Base-by-base conservation (phyloP, 2,797 vertebrate genomes). In the Clarias platycephalus region DNA sequence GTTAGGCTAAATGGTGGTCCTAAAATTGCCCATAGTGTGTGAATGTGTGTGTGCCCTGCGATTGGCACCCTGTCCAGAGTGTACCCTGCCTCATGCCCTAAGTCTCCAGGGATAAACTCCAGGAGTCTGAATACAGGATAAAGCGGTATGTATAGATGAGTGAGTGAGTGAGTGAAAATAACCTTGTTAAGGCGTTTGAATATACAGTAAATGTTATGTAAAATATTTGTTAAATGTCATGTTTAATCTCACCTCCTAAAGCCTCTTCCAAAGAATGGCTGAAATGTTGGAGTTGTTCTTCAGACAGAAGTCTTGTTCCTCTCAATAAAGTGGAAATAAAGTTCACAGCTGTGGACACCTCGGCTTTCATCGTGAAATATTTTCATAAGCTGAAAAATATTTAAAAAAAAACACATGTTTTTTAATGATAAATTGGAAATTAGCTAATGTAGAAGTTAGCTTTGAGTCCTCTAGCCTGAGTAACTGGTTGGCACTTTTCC, bases 281-380 rank as follows among this genome's bases (percentile, higher is more conserved):
- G 91, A 95, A 94, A 64, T 91, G 88, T 79, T 91, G 91, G 81
- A 95, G 91, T 88, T 93, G 93, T n/a, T 92, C 91, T 53, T 94
- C 94, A 71, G 90, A 91, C 15, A 93, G 90, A 44, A 92, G 88
- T 44, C 94, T 88, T 76, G 91, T 92, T 28, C 91, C 91, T 89
- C 91, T 92, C 89, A 95, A 89, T 84, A 95, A 91, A 86, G 91
- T 92, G 70, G 93, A 90, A 78, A 95, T 90, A 89, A 95, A 95
- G 74, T 88, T 93, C 78, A 92, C 94, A 63, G 94, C 93, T 68
- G 92, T 89, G 2, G 92, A 90, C 40, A 93, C 93, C 84, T 95
- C 93, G 10, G 91, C 93, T 90, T 91, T 93, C 94, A 95, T 94
- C 31, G 55, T 82, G 64, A 77, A 77, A 31, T 83, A 82, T 80